A percentile compares a stretch with the other conserved stretches of the same genome.
Evolutionary conservation across 1,140 invertebrate genomes (phyloP).

Genomic region (Marisa cornuarietis): DNA sequence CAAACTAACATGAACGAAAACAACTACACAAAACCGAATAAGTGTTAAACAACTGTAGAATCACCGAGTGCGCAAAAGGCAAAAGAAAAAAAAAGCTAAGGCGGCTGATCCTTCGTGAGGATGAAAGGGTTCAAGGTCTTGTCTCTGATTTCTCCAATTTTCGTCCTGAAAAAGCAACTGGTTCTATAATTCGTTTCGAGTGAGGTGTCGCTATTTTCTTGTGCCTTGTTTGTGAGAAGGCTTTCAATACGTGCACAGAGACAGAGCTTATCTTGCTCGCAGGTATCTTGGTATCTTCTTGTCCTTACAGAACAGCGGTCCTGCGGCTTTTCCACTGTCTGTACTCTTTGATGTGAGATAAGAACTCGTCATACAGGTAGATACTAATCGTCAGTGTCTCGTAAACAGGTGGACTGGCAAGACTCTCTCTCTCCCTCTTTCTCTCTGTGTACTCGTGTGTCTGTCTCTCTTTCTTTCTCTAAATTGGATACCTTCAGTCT

Average conservation of each 20-base stretch:
- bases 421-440: background rate
- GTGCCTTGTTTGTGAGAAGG: background rate
- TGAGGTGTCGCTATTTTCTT: background rate
- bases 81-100: background rate
- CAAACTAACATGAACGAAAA: background rate
- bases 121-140: background rate
- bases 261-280: background rate
- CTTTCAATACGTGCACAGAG: background rate
- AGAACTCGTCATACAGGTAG: too few species aligned
- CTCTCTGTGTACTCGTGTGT: background rate
- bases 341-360: background rate
- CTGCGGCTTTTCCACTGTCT: background rate
- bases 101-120: background rate
- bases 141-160: background rate
- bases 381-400: too few species aligned
- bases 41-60: background rate
- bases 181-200: too few species aligned
- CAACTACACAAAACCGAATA: background rate
- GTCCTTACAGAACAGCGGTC: background rate
- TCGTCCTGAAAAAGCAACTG: background rate
- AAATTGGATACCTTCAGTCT: background rate
- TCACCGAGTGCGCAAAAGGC: background rate
- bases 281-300: background rate
- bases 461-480: conserved; percentile 3
- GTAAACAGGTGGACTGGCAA: too few species aligned